phyloP scores from a whole-genome alignment of 2,113 vertebrate genomes.

The Muntiacus reevesi region DNA sequence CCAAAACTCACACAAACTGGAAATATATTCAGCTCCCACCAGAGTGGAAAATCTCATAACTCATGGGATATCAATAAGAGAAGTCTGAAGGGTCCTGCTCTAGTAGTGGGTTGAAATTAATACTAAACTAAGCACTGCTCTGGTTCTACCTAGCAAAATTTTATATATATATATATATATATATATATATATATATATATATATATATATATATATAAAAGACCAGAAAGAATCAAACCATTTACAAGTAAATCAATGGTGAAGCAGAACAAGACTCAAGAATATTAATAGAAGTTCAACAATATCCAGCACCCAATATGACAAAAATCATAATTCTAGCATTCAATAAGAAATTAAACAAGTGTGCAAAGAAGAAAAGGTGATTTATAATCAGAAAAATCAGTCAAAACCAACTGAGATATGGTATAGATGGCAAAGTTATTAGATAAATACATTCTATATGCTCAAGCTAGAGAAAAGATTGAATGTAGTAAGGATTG shows the following conservation, averaged over 20 bases:
- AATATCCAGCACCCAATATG: not conserved
- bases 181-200: too few relatives aligned
- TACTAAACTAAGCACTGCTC: not conserved
- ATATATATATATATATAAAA: not conserved
- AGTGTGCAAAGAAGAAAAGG: not conserved
- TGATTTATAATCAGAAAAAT: not conserved
- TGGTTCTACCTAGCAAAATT: not conserved
- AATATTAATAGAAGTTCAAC: not conserved
- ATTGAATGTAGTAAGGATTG: not conserved
- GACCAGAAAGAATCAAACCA: not conserved
- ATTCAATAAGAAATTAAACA: not conserved
- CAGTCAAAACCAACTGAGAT: not conserved
- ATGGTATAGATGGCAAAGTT: not conserved
- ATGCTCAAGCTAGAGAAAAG: not conserved
- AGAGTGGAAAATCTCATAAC: not conserved
- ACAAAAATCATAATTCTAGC: not conserved
- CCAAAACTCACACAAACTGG: not conserved
- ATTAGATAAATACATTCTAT: not conserved
- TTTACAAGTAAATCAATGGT: not conserved
- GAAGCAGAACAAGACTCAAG: not conserved
- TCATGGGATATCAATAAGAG: not conserved
- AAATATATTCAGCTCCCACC: not conserved
- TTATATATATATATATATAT: too few relatives aligned
- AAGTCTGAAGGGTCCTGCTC: not conserved
- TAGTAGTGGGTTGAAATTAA: not conserved